Percentiles rank a stretch among this genome's conserved stretches.
Conservation (phyloP, 2,888 invertebrate species). For the Clitarchus hookeri region DNA sequence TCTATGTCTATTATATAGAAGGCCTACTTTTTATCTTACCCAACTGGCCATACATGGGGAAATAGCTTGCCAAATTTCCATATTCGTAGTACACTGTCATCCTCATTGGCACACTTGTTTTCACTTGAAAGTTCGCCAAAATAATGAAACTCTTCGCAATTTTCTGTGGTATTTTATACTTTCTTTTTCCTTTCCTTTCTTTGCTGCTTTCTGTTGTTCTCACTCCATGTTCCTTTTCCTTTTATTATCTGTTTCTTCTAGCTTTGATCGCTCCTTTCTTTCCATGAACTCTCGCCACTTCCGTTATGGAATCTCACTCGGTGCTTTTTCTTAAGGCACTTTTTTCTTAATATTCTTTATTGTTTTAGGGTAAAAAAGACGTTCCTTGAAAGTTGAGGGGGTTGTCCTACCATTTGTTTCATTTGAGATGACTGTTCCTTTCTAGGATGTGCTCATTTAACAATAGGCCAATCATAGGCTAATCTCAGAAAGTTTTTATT, state of each 20-base stretch:
- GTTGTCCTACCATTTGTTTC: background rate
- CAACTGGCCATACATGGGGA: background rate
- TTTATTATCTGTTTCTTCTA: conserved; percentile 11
- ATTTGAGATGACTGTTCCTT: background rate
- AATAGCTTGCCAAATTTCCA: background rate
- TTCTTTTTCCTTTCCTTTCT: background rate
- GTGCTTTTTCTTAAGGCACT: background rate
- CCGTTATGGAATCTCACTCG: background rate
- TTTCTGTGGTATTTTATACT: background rate
- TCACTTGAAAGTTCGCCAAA: background rate
- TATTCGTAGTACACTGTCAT: background rate
- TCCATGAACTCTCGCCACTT: conserved; percentile 9
- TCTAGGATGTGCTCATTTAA: background rate
- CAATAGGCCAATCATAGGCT: background rate
- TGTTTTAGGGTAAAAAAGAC: conserved; percentile 5
- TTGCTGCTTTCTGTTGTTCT: conserved; percentile 3
- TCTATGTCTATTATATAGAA: background rate
- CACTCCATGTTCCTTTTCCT: background rate
- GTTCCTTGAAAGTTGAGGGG: conserved; percentile 11
- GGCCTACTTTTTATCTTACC: background rate
- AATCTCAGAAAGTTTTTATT: background rate
- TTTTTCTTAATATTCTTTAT: conserved; percentile 9
- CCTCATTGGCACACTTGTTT: background rate
- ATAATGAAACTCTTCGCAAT: background rate
- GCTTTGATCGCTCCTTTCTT: background rate